Percentiles rank a stretch among this genome's conserved stretches.
phyloP scores from a whole-genome alignment of 2,113 vertebrate genomes.

The Anolis carolinensis region DNA sequence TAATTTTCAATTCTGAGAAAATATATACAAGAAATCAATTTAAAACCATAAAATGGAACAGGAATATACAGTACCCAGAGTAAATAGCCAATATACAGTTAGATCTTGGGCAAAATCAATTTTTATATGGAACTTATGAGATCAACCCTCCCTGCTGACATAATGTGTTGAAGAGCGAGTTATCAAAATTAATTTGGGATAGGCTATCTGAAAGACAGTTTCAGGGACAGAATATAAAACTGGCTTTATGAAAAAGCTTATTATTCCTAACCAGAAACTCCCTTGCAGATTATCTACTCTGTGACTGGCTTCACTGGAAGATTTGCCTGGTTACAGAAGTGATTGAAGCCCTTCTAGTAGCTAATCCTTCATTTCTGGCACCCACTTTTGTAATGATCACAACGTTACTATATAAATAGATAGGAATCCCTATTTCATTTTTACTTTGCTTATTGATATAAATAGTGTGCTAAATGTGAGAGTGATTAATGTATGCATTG shows the following conservation, averaged over 20 bases:
- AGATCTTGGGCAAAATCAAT: slow-evolving; percentile 67
- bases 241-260: slow-evolving; percentile 33
- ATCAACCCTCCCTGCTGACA: slow-evolving; percentile 33
- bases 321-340: background rate
- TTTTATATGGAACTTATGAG: slow-evolving; percentile 56
- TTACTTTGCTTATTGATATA: slow-evolving; percentile 45
- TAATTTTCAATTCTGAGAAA: slow-evolving; percentile 69
- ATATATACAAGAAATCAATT: slow-evolving; percentile 72
- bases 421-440: slow-evolving; percentile 39
- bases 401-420: background rate
- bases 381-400: slow-evolving; percentile 17
- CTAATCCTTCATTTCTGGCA: slow-evolving; percentile 42
- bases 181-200: slow-evolving; percentile 60
- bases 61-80: slow-evolving; percentile 56
- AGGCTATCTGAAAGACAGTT: slow-evolving; percentile 34
- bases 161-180: slow-evolving; percentile 46
- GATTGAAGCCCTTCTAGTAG: slow-evolving; percentile 29
- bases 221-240: slow-evolving; percentile 6
- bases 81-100: slow-evolving; percentile 65
- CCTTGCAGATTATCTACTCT: slow-evolving; percentile 2
- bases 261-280: background rate
- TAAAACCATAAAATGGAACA: slow-evolving; percentile 69
- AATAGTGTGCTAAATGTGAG: slow-evolving; percentile 52
- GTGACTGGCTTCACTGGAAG: background rate
- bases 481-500: background rate